phyloP scores from a whole-genome alignment of 2,797 vertebrate genomes.

The Tadarida brasiliensis region DNA sequence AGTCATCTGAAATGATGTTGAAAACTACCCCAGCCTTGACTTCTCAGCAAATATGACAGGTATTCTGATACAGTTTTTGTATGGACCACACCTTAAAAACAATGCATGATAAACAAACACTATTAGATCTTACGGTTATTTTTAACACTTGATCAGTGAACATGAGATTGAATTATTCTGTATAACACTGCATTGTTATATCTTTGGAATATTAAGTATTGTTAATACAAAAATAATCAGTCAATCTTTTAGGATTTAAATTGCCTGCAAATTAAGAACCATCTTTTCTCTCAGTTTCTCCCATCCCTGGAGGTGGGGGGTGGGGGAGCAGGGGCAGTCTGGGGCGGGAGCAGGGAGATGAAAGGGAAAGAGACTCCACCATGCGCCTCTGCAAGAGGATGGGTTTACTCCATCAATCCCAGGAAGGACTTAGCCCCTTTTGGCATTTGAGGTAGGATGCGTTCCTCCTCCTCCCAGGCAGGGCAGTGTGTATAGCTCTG shows the following conservation, averaged over 20 bases:
- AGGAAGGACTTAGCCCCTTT: neutral
- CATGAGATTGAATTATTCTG: neutral
- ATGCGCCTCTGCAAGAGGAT: accelerated
- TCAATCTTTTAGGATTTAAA: neutral
- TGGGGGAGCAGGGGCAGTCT: neutral
- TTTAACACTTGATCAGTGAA: neutral
- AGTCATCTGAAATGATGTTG: neutral
- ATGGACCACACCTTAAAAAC: neutral
- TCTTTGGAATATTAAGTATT: neutral
- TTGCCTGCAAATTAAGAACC: neutral
- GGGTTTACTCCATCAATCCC: neutral
- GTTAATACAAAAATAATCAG: neutral
- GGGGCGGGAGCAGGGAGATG: neutral
- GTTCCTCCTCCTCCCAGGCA: accelerated
- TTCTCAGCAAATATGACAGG: neutral
- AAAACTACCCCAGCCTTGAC: neutral
- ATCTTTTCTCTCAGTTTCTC: neutral
- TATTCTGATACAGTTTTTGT: neutral
- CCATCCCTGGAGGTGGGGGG: accelerated
- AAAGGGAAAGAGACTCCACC: neutral
- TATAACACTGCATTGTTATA: neutral
- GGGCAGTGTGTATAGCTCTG: neutral
- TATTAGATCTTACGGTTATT: neutral
- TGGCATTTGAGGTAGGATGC: neutral
- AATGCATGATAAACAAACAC: neutral